phyloP scores from a whole-genome alignment of 1,140 invertebrate species.

The Caenorhabditis brenneri region DNA sequence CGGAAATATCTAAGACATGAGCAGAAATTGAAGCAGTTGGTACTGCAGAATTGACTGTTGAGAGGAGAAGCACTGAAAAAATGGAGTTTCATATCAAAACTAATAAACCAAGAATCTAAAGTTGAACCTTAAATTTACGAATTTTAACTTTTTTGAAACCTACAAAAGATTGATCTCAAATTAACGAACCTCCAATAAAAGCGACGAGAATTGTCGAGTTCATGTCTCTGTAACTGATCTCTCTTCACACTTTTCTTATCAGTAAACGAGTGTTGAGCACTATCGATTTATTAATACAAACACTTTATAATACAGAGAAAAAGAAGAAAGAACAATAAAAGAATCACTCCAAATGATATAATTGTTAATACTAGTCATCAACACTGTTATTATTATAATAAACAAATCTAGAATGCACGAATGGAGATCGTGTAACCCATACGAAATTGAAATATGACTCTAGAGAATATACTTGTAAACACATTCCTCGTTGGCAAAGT shows the following conservation, averaged over 20 bases:
- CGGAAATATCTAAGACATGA: constrained; percentile 71
- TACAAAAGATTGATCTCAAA: neutral
- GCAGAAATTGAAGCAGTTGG: constrained; percentile 63
- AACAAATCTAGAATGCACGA: constrained; percentile 1
- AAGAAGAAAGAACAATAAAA: neutral
- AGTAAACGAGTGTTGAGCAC: neutral
- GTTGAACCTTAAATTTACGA: too few relatives aligned
- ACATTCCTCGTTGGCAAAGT: constrained; percentile 9
- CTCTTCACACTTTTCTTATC: neutral
- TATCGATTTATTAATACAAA: neutral
- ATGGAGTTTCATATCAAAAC: neutral
- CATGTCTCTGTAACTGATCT: neutral
- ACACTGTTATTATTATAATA: neutral
- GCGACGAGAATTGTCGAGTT: neutral
- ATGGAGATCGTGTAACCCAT: neutral
- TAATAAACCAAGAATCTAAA: neutral
- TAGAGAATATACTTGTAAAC: constrained; percentile 24
- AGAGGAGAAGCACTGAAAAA: neutral
- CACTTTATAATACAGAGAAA: neutral
- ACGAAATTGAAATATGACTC: neutral
- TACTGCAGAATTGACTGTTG: neutral
- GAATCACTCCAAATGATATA: too few relatives aligned
- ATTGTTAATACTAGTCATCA: neutral
- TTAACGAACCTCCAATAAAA: neutral
- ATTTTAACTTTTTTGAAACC: neutral